These are phyloP conservation scores for Boloria euphrosyne DNA, from an alignment of 2,888 invertebrate species.

Conservation along the genomic window DNA sequence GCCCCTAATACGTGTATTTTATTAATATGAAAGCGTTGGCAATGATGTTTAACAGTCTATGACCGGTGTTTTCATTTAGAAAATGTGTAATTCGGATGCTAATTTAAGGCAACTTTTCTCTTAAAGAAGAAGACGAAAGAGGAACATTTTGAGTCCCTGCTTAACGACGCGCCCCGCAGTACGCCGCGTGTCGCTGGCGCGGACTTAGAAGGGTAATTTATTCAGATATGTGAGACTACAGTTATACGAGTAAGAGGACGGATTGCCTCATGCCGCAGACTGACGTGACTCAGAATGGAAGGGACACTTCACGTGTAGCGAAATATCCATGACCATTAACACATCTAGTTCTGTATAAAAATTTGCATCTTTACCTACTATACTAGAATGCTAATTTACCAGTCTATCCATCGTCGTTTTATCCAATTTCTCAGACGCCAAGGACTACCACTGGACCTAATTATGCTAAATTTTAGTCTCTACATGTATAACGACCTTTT, in stretches of 20 bases:
- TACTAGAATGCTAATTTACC: background rate
- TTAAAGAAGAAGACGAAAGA: conserved; percentile 12
- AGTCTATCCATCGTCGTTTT: no score
- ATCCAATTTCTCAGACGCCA: no score
- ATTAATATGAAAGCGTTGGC: no score
- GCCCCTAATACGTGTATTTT: no score
- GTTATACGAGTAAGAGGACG: conserved; percentile 26
- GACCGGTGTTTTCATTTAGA: no score
- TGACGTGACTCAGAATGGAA: conserved; percentile 27
- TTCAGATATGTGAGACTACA: conserved; percentile 24
- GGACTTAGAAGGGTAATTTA: conserved; percentile 27
- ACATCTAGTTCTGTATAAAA: background rate
- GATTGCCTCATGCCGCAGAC: conserved; percentile 24
- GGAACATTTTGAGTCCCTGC: conserved; percentile 8
- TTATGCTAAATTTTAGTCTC: no score
- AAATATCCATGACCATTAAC: background rate
- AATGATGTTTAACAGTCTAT: no score
- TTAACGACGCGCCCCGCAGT: conserved; percentile 17
- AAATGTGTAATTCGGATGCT: no score
- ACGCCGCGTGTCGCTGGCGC: background rate
- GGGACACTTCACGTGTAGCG: conserved; percentile 18
- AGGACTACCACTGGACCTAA: no score
- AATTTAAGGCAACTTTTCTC: background rate
- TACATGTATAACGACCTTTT: no score
- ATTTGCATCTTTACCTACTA: conserved; percentile 1